Evolutionary conservation across 2,888 invertebrate species (phyloP), one percentile per base, ranked within the genome.

Genomic region (Meteorus colon): DNA sequence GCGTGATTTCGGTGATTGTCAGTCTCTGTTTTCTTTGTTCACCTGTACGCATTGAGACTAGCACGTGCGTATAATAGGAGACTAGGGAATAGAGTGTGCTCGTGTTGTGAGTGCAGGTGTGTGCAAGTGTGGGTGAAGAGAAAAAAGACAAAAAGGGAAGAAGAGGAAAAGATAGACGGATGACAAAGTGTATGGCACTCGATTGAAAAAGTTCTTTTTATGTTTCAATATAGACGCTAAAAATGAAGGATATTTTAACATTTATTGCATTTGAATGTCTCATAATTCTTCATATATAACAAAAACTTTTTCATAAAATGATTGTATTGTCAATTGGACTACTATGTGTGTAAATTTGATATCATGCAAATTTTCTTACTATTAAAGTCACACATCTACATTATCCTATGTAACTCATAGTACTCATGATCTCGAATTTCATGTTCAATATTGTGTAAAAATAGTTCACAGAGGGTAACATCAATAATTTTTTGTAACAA

Each of bases 151-250:
- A 8, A 55, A 55, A 8, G 55, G 19, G 55, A 45, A 45, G n/a
- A 24, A 34, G n/a, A 71, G 71, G 63, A 4, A 63, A 6, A 37
- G 31, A 71, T 41, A 14, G 71, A 71, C 27, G 34, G 71, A 71
- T 31, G n/a, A 62, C 55, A 71, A 27, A 34, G 45, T 41, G 60
- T 67, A 24, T 12, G 59, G 27, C 24, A 45, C 24, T 67, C 24
- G 27, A 67, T 62, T 62, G 31, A 62, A 29, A 29, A 62, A 14
- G n/a, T 27, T 29, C 31, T n/a, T 14, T 24, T 29, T 12, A 6
- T 27, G 31, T 62, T 62, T 31, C 31, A 62, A 62, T 62, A 79
- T 80, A 81, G 79, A 77, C 80, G 81, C 77, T 78, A 71, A 71
- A 76, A 63, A 75, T 59, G 72, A 78, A 77, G 63, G 71, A 73